Conservation (phyloP, 2,888 invertebrate species). For the Eledona agricola region DNA sequence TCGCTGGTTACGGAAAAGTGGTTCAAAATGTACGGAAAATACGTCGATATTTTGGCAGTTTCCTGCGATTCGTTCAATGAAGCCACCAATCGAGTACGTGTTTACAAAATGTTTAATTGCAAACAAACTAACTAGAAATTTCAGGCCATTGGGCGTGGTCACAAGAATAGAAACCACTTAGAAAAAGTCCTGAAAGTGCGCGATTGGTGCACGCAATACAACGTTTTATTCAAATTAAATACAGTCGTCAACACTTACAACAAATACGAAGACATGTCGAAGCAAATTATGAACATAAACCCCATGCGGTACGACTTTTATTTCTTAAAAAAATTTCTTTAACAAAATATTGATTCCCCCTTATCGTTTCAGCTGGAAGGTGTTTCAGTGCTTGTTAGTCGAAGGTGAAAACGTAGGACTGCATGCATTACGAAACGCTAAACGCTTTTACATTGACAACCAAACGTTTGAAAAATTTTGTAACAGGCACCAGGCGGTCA, state of each 20-base stretch:
- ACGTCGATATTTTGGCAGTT: conserved; percentile 64
- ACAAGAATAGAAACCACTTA: conserved; percentile 60
- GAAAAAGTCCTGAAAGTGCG: conserved; percentile 58
- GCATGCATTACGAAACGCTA: conserved; percentile 61
- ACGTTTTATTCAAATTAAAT: conserved; percentile 64
- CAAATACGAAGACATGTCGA: conserved; percentile 61
- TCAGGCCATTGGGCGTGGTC: no score
- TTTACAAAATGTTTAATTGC: no score
- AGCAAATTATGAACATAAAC: conserved; percentile 57
- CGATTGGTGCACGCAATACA: conserved; percentile 60
- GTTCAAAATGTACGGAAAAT: conserved; percentile 62
- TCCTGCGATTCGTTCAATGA: conserved; percentile 65
- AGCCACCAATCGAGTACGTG: conserved; percentile 63
- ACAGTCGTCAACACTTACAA: conserved; percentile 65
- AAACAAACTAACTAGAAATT: no score
- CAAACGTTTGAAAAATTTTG: conserved; percentile 61
- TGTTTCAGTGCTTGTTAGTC: conserved; percentile 65
- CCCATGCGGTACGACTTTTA: conserved; percentile 58
- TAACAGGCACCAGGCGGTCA: conserved; percentile 56
- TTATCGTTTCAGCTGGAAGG: conserved; percentile 60
- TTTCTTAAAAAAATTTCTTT: neutral
- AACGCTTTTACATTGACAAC: no score
- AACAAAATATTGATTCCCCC: no score
- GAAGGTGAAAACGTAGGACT: conserved; percentile 64
- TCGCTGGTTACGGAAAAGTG: conserved; percentile 62